A percentile compares a stretch with the other conserved stretches of the same genome.
Evolutionary conservation across 1,140 invertebrate genomes (phyloP).

Genomic region (Lithobius niger): DNA sequence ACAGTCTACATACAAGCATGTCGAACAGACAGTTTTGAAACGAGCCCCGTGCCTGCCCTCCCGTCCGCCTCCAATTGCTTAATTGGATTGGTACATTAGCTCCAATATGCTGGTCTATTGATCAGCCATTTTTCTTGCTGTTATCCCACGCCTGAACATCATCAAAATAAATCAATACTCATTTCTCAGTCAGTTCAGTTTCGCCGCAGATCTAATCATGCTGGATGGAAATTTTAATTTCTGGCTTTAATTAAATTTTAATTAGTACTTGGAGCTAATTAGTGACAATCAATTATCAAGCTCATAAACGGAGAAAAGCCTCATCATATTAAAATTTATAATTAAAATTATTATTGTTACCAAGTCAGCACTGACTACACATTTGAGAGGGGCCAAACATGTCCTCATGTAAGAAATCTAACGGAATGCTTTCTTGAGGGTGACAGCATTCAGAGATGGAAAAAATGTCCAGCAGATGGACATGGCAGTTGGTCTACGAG

Average conservation of each 20-base stretch:
- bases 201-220: conserved; percentile 8
- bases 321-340: conserved; percentile 13
- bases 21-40: too few relatives aligned
- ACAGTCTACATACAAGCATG: too few relatives aligned
- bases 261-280: conserved; percentile 21
- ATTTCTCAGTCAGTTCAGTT: conserved; percentile 4
- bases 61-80: too few relatives aligned
- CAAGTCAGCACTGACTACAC: too few relatives aligned
- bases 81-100: conserved; percentile 2
- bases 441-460: too few relatives aligned
- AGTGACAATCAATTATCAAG: conserved; percentile 20
- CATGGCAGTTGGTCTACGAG: too few relatives aligned
- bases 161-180: conserved; percentile 3
- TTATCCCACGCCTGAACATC: not conserved
- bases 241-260: conserved; percentile 23
- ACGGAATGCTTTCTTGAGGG: too few relatives aligned
- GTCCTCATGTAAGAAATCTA: too few relatives aligned
- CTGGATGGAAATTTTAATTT: conserved; percentile 19
- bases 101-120: not conserved
- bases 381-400: too few relatives aligned
- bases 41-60: too few relatives aligned
- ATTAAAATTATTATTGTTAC: conserved; percentile 14
- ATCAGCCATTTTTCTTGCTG: conserved; percentile 3
- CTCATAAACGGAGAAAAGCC: conserved; percentile 18
- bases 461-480: too few relatives aligned